These are phyloP conservation scores for Podocnemis expansa DNA, from an alignment of 2,113 vertebrate genomes.

Conservation along the genomic window DNA sequence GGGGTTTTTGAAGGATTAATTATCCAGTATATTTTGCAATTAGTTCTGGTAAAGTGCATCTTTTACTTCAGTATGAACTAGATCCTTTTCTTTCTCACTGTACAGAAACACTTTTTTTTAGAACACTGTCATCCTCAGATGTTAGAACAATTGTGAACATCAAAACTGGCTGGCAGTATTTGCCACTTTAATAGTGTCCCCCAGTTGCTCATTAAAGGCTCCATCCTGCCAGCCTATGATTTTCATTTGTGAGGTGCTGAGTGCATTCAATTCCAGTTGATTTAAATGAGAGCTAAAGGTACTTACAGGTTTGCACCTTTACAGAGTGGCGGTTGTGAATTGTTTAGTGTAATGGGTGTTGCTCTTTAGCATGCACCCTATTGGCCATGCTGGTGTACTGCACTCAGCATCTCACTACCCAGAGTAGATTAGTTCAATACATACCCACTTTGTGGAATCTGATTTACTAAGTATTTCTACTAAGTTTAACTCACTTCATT, in stretches of 20 bases:
- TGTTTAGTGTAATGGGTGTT: no score
- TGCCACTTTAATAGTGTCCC: neutral
- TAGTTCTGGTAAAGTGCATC: neutral
- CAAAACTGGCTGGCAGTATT: neutral
- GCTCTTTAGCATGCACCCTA: no score
- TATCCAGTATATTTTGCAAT: neutral
- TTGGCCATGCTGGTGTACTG: no score
- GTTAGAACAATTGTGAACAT: neutral
- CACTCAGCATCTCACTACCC: no score
- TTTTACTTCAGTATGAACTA: neutral
- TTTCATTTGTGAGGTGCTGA: neutral
- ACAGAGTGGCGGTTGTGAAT: no score
- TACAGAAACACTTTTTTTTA: neutral
- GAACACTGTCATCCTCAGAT: neutral
- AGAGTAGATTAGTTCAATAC: no score
- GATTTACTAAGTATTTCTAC: no score
- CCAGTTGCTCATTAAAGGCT: neutral
- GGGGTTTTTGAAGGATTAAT: neutral
- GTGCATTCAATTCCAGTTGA: neutral
- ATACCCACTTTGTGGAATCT: no score
- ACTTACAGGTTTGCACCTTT: no score
- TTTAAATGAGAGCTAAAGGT: neutral
- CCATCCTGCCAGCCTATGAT: neutral
- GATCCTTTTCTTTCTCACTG: neutral
- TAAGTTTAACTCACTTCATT: no score